These are phyloP conservation scores for Montipora capitata DNA, from an alignment of 92 coral and sea anemone genomes.

Conservation along the genomic window DNA sequence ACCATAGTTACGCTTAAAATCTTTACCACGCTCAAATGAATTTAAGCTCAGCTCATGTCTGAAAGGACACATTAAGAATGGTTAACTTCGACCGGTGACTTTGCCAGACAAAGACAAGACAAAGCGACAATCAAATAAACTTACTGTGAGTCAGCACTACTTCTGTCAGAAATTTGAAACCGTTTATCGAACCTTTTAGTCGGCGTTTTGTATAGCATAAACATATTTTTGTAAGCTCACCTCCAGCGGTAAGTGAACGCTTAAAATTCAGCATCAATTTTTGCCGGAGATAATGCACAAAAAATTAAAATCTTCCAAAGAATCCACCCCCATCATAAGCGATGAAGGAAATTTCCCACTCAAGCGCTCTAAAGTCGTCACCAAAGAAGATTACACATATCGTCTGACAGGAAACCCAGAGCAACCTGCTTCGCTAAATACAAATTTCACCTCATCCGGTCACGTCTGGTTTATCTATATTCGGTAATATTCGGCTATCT, in stretches of 20 bases:
- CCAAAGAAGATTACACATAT: background rate
- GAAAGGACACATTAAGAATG: too few relatives aligned
- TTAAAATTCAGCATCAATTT: background rate
- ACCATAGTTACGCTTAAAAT: background rate
- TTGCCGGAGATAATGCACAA: background rate
- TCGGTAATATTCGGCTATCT: background rate
- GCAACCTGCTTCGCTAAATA: background rate
- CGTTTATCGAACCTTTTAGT: background rate
- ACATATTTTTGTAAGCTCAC: background rate
- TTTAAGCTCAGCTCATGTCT: too few relatives aligned
- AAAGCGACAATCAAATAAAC: background rate
- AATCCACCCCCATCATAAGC: background rate
- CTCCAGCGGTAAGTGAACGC: background rate
- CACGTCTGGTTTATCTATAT: background rate
- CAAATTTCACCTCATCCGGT: background rate
- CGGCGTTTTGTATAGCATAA: background rate
- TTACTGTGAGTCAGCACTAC: background rate
- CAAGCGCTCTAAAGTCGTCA: background rate
- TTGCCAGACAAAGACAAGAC: too few relatives aligned
- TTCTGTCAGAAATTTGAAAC: background rate
- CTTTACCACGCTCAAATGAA: background rate
- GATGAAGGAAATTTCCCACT: background rate
- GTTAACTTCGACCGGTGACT: too few relatives aligned
- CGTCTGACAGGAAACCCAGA: constrained; percentile 4
- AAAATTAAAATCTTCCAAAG: background rate